Percentiles rank a stretch among this genome's conserved stretches.
Evolutionary conservation across 1,140 invertebrate genomes (phyloP).

Genomic region (Pseudomyrmex dendroicus): DNA sequence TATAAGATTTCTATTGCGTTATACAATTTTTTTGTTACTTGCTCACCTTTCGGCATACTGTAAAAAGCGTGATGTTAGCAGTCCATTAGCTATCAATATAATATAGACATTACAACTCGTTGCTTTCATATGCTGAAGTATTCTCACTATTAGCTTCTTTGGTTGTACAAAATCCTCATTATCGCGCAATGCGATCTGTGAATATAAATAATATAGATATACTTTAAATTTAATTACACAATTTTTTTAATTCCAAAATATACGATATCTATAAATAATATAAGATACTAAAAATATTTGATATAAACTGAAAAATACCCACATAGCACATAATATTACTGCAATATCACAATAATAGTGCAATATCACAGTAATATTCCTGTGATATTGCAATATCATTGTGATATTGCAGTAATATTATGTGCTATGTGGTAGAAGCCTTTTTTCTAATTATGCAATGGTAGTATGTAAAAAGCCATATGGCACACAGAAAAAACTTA

Average conservation of each 20-base stretch:
- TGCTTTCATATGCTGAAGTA: slow-evolving; percentile 86
- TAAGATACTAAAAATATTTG: no score
- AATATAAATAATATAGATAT: neutral
- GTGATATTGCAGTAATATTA: no score
- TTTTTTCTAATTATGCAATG: no score
- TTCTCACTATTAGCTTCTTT: slow-evolving; percentile 84
- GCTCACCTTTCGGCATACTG: slow-evolving; percentile 88
- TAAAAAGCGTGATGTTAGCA: slow-evolving; percentile 88
- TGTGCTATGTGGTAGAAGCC: no score
- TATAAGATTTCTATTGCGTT: neutral
- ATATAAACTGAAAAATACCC: no score
- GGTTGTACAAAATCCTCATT: slow-evolving; percentile 89
- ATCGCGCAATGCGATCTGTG: slow-evolving; percentile 87
- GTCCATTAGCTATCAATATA: slow-evolving; percentile 90
- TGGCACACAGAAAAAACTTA: no score
- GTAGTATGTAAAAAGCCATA: no score
- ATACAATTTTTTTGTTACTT: neutral
- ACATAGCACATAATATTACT: no score
- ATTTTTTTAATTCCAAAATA: neutral
- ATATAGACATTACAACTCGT: slow-evolving; percentile 90
- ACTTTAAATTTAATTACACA: neutral
- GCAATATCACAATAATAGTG: no score
- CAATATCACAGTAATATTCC: no score
- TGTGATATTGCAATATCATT: no score
- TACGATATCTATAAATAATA: no score